Evolutionary conservation across 2,888 invertebrate genomes (phyloP).

Genomic region (Agrochola litura): DNA sequence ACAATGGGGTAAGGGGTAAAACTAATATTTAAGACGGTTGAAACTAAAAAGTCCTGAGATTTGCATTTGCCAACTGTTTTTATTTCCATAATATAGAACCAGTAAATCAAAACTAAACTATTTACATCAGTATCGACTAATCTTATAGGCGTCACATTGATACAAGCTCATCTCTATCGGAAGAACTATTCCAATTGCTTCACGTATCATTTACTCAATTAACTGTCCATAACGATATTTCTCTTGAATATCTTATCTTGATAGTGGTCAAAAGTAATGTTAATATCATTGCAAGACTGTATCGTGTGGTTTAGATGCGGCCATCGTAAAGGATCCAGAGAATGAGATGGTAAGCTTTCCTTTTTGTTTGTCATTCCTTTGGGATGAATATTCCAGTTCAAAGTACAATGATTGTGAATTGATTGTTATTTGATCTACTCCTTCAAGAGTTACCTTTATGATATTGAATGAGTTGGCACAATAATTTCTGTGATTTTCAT

Average conservation of each 20-base stretch:
- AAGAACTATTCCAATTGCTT: slow-evolving; percentile 21
- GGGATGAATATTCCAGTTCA: neutral
- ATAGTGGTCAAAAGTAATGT: neutral
- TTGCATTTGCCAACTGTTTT: too few relatives aligned
- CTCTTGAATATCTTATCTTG: neutral
- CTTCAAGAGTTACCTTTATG: neutral
- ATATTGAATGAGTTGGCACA: neutral
- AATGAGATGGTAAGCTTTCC: slow-evolving; percentile 19
- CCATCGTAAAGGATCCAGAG: neutral
- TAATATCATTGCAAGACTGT: slow-evolving; percentile 3
- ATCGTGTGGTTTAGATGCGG: neutral
- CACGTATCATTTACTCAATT: slow-evolving; percentile 26
- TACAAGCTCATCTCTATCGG: neutral
- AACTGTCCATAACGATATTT: slow-evolving; percentile 3
- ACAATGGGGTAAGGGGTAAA: too few relatives aligned
- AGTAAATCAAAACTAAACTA: too few relatives aligned
- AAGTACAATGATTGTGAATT: neutral
- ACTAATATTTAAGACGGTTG: too few relatives aligned
- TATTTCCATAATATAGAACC: too few relatives aligned
- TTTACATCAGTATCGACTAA: slow-evolving; percentile 6
- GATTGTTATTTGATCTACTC: neutral
- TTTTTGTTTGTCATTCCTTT: neutral
- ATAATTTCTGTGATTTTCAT: neutral
- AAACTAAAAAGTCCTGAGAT: too few relatives aligned
- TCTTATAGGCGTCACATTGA: neutral